These are phyloP conservation scores for Leucoraja ocellata DNA, from an alignment of 2,797 vertebrate genomes.

Conservation along the genomic window DNA sequence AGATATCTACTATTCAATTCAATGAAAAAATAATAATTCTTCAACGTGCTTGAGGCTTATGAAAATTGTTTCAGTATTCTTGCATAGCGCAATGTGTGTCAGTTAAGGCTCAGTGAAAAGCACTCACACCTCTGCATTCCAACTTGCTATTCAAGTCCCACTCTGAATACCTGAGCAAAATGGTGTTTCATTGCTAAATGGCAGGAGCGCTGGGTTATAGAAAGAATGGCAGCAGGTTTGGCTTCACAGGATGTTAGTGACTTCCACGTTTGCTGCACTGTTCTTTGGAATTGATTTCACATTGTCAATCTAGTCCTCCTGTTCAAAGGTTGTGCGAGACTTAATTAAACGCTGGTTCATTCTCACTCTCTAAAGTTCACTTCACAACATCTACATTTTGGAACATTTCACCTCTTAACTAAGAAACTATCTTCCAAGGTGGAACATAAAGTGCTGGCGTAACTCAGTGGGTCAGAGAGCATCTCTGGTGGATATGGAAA, in stretches of 20 bases:
- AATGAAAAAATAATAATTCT: neutral
- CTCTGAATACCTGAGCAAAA: neutral
- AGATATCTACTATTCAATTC: neutral
- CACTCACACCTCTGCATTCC: neutral
- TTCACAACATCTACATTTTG: neutral
- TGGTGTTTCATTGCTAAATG: neutral
- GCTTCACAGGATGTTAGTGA: too few species aligned
- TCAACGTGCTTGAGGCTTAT: neutral
- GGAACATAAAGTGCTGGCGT: too few species aligned
- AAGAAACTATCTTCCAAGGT: too few species aligned
- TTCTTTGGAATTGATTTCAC: too few species aligned
- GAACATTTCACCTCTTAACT: neutral
- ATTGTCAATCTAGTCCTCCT: too few species aligned
- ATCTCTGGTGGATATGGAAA: too few species aligned
- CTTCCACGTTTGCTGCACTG: too few species aligned
- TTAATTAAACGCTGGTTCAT: neutral
- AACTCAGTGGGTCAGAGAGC: too few species aligned
- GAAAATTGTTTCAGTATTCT: neutral
- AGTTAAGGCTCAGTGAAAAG: neutral
- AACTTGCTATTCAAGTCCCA: too few species aligned
- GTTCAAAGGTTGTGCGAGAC: neutral
- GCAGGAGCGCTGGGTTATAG: neutral
- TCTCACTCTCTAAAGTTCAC: neutral
- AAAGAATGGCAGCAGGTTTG: too few species aligned
- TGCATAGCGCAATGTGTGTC: neutral